These are phyloP conservation scores for Toxostoma redivivum DNA, from an alignment of 2,113 vertebrate species.

Conservation along the genomic window DNA sequence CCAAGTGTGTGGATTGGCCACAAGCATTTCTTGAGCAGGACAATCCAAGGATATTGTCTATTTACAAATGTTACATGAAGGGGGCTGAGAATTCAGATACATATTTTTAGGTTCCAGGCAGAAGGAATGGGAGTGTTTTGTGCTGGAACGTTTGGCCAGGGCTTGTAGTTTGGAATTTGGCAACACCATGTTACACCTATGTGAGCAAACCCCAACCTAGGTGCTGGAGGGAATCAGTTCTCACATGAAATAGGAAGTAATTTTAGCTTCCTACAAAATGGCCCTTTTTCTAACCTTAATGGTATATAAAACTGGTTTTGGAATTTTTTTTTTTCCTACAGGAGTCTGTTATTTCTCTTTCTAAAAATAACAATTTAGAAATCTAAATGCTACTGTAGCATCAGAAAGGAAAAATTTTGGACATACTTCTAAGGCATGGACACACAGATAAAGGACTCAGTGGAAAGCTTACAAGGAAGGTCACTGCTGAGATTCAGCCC, in stretches of 20 bases:
- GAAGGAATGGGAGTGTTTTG: neutral
- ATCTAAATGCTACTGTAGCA: neutral
- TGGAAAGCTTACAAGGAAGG: neutral
- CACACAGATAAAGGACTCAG: neutral
- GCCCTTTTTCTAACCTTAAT: neutral
- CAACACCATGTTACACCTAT: rapidly evolving
- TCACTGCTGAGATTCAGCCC: neutral
- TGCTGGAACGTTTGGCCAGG: neutral
- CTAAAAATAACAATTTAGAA: neutral
- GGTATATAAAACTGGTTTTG: neutral
- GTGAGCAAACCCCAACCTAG: neutral
- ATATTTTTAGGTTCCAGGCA: neutral
- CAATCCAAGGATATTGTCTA: neutral
- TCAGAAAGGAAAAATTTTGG: neutral
- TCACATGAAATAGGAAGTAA: neutral
- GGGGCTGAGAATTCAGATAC: neutral
- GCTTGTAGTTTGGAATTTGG: neutral
- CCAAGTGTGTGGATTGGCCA: neutral
- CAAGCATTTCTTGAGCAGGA: neutral
- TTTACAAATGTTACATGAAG: neutral
- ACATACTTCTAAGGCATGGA: neutral
- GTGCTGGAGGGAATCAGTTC: neutral
- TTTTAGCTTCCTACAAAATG: neutral
- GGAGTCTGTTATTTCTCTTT: neutral
- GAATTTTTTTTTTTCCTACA: neutral